Evolutionary conservation across 2,113 vertebrate genomes (phyloP).

Genomic region (Rutilus rutilus): DNA sequence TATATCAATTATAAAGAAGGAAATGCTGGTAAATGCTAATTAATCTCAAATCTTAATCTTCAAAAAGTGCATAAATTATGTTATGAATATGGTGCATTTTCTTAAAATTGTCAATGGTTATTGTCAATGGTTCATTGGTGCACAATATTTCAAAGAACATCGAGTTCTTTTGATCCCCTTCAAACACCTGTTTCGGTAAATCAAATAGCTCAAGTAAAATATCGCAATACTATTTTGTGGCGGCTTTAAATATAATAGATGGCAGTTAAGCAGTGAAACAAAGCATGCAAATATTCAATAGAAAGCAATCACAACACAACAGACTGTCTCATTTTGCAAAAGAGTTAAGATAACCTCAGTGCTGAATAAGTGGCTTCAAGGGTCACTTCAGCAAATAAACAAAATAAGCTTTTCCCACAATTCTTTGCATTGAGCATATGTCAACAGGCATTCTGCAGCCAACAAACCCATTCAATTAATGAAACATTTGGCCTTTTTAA

Average conservation of each 20-base stretch:
- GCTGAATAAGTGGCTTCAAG: neutral
- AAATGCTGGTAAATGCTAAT: neutral
- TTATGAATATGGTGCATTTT: neutral
- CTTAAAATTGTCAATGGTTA: neutral
- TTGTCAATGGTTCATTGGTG: neutral
- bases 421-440: neutral
- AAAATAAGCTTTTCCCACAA: slow-evolving; percentile 14
- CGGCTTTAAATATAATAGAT: neutral
- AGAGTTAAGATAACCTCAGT: neutral
- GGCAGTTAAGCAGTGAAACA: neutral
- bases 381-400: slow-evolving; percentile 9
- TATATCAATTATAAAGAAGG: neutral
- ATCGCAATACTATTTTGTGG: neutral
- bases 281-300: neutral
- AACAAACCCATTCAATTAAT: slow-evolving; percentile 26
- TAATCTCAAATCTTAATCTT: neutral
- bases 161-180: neutral
- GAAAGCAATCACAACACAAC: neutral
- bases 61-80: neutral
- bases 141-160: slow-evolving; percentile 9
- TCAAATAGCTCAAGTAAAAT: neutral
- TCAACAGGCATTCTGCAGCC: slow-evolving; percentile 27
- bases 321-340: neutral
- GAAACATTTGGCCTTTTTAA: neutral
- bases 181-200: neutral